A percentile compares a stretch with the other conserved stretches of the same genome.
phyloP scores from a whole-genome alignment of 2,888 invertebrate genomes.

The Mactromeris polynyma region DNA sequence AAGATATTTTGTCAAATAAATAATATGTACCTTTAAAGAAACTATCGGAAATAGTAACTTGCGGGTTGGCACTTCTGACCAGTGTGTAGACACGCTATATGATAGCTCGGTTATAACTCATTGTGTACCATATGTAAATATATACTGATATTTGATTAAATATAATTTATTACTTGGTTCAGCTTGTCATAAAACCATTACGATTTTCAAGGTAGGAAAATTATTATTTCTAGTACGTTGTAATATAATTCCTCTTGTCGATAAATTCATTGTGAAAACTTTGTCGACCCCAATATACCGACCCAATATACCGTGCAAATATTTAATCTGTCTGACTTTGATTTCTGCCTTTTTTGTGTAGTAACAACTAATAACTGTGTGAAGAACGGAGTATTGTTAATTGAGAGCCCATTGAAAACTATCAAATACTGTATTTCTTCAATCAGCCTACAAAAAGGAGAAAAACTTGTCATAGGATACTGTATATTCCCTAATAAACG shows the following conservation, averaged over 20 bases:
- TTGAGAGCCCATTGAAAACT: neutral
- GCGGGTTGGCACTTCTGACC: too few species aligned
- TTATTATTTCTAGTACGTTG: neutral
- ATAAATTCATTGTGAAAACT: neutral
- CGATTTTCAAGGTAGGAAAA: neutral
- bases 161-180: conserved; percentile 1
- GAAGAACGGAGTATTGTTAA: neutral
- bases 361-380: neutral
- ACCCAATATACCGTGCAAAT: neutral
- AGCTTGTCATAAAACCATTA: neutral
- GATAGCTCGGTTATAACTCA: neutral
- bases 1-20: too few species aligned
- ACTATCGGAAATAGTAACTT: too few species aligned
- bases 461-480: neutral
- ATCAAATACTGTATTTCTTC: neutral
- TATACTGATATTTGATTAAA: neutral
- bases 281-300: neutral
- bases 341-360: neutral
- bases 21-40: too few species aligned
- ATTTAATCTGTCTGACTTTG: neutral
- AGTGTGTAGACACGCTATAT: too few species aligned
- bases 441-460: neutral
- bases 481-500: neutral
- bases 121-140: neutral
- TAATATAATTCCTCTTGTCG: neutral